Evolutionary conservation across 2,888 invertebrate species (phyloP).

Genomic region (Coecobrya sp.): DNA sequence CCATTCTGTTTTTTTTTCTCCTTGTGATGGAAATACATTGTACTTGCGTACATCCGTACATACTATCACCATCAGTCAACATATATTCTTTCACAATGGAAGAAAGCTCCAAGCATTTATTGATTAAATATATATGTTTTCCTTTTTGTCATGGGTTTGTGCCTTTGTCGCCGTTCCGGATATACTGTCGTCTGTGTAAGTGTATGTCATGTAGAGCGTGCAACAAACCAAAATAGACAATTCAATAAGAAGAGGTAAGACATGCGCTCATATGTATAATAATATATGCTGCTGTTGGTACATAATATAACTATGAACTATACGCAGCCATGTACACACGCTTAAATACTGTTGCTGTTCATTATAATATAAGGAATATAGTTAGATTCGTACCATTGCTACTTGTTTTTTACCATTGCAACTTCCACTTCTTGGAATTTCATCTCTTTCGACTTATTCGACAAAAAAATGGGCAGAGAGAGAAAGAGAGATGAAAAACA

Average conservation of each 20-base stretch:
- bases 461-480: slow-evolving; percentile 34
- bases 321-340: too few species aligned
- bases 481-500: slow-evolving; percentile 17
- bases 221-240: slow-evolving; percentile 62
- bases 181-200: slow-evolving; percentile 20
- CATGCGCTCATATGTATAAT: neutral
- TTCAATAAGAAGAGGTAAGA: slow-evolving; percentile 63
- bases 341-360: neutral
- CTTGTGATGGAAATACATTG: slow-evolving; percentile 54
- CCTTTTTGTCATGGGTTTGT: slow-evolving; percentile 16
- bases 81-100: slow-evolving; percentile 48
- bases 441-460: slow-evolving; percentile 20
- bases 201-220: slow-evolving; percentile 5
- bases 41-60: slow-evolving; percentile 8
- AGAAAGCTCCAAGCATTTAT: slow-evolving; percentile 63
- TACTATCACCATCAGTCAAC: neutral
- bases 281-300: neutral
- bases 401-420: neutral
- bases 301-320: too few species aligned
- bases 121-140: slow-evolving; percentile 73
- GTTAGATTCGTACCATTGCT: too few species aligned
- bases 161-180: slow-evolving; percentile 24
- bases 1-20: slow-evolving; percentile 20
- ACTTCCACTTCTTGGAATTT: slow-evolving; percentile 20
- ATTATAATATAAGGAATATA: neutral